These are phyloP conservation scores for Harpalus rufipes DNA, from an alignment of 2,888 invertebrate species.

Conservation along the genomic window DNA sequence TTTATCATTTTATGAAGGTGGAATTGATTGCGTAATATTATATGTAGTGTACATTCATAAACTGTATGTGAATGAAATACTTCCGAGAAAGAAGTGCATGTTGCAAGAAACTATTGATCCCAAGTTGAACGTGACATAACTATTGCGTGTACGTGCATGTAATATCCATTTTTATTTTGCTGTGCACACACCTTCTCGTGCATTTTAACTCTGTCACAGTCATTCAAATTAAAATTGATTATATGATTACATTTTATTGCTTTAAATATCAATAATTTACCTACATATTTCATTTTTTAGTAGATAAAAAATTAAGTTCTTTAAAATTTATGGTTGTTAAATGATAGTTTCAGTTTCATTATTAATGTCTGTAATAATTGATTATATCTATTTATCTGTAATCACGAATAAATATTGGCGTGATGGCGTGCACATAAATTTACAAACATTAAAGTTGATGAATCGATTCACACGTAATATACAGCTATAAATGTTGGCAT, in stretches of 20 bases:
- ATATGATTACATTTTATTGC: background rate
- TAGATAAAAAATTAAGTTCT: too few relatives aligned
- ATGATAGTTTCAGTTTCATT: too few relatives aligned
- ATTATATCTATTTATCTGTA: too few relatives aligned
- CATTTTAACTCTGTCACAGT: background rate
- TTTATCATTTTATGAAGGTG: too few relatives aligned
- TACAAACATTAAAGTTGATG: too few relatives aligned
- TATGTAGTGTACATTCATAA: constrained; percentile 11
- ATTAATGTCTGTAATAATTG: too few relatives aligned
- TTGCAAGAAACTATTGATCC: constrained; percentile 28
- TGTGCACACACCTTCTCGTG: background rate
- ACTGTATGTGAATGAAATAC: constrained; percentile 14
- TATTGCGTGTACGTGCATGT: constrained; percentile 20
- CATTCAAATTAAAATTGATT: constrained; percentile 15
- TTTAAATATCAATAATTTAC: constrained; percentile 6
- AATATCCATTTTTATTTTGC: background rate
- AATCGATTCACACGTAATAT: too few relatives aligned
- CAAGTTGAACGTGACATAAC: constrained; percentile 9
- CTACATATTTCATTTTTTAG: background rate
- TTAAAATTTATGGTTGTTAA: too few relatives aligned
- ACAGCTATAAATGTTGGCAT: too few relatives aligned
- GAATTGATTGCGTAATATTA: too few relatives aligned
- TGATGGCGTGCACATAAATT: too few relatives aligned
- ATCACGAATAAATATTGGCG: too few relatives aligned
- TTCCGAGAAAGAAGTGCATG: constrained; percentile 12